phyloP scores from a whole-genome alignment of 2,888 invertebrate genomes.

The Nipponacmea schrenckii region DNA sequence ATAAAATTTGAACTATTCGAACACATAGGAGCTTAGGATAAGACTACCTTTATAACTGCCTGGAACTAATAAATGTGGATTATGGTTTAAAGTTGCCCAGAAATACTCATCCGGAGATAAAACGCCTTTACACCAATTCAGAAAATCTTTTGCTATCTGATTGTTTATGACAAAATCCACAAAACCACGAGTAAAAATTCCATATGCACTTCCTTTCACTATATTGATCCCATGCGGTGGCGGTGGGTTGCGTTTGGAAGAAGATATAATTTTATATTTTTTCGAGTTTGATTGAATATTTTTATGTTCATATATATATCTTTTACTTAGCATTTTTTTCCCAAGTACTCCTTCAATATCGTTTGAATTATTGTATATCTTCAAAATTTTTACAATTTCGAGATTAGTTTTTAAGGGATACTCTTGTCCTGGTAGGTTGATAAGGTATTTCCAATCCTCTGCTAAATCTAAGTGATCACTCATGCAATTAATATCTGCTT shows the following conservation, averaged over 20 bases:
- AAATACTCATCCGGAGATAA: conserved; percentile 65
- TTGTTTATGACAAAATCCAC: conserved; percentile 58
- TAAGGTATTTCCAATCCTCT: conserved; percentile 62
- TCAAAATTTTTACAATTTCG: conserved; percentile 64
- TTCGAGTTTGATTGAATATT: conserved; percentile 20
- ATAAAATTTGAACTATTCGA: too few species aligned
- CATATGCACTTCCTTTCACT: conserved; percentile 65
- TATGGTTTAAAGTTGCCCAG: conserved; percentile 66
- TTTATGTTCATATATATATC: conserved; percentile 33
- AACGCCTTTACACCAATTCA: conserved; percentile 60
- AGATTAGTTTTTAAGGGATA: conserved; percentile 64
- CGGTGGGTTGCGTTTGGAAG: conserved; percentile 23
- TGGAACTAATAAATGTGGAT: conserved; percentile 55
- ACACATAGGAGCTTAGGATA: not conserved
- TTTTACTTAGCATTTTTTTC: conserved; percentile 33
- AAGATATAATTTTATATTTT: conserved; percentile 34
- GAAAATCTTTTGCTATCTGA: conserved; percentile 48
- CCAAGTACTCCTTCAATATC: conserved; percentile 64
- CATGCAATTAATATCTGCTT: conserved; percentile 66
- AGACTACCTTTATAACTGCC: conserved; percentile 59
- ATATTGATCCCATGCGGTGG: conserved; percentile 37
- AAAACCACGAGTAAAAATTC: conserved; percentile 61
- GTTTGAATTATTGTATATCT: conserved; percentile 65
- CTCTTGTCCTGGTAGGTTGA: conserved; percentile 65
- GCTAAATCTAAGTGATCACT: conserved; percentile 44